Evolutionary conservation across 2,888 invertebrate genomes (phyloP), one percentile per base, ranked within the genome.

Genomic region (Drosophila siamana): DNA sequence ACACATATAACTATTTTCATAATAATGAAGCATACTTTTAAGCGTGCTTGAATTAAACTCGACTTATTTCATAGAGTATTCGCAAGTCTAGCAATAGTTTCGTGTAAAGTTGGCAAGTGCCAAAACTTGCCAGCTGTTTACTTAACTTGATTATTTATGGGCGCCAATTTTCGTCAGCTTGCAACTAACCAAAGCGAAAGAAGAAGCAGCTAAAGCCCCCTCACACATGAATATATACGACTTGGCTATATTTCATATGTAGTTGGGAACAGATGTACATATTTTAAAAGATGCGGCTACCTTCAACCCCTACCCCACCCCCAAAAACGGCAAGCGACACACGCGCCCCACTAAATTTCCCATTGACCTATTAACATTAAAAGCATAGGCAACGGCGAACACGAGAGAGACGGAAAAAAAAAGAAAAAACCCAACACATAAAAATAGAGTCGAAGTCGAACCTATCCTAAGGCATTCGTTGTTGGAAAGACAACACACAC

Each of bases 301-400:
- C 9, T n/a, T 30, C 50, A 43, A 33, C 11, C 48, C 40, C 46
- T 22, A 52, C 16, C 52, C 15, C 56, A 48, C 36, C 43, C 43
- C 24, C 50, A 47, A 19, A 47, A 28, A 46, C 63, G 19, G 19
- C 44, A 24, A 51, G 50, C 71, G 50, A 59, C 65, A 61, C 48
- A 79, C 80, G 70, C 85, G 69, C 66, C 75, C 82, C 68, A 74
- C 68, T 69, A 73, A 61, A 78, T 68, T 83, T 79, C 86, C 82
- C 79, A 79, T 74, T 83, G 82, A 82, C 83, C 82, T 65, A 82
- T 85, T 85, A 82, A 82, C 86, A 79, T 82, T 68, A 65, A 82
- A 74, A 69, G 64, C 62, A 59, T 33, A 57, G 19, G 40, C 67
- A 67, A 44, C 50, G 36, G 54, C 52, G 46, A 33, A 68, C 19